Evolutionary conservation across 2,888 invertebrate genomes (phyloP).

Genomic region (Acanthopleura granulata): DNA sequence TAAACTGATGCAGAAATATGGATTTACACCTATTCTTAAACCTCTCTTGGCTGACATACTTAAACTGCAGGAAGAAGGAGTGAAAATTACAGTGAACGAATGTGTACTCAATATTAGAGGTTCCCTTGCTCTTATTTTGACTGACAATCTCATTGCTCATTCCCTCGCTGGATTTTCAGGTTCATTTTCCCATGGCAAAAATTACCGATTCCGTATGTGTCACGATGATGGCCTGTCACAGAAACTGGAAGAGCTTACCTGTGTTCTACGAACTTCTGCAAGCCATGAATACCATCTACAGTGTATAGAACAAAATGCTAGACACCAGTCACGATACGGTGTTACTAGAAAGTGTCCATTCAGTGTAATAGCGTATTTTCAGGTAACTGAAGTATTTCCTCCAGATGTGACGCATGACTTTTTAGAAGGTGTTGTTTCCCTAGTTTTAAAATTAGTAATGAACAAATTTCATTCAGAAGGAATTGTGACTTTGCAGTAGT

Average conservation of each 20-base stretch:
- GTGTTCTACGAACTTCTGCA: background rate
- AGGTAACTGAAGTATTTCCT: background rate
- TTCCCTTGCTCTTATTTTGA: too few relatives aligned
- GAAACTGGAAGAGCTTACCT: background rate
- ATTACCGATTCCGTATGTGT: background rate
- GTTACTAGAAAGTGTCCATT: background rate
- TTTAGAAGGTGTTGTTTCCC: too few relatives aligned
- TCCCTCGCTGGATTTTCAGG: background rate
- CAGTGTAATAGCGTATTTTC: background rate
- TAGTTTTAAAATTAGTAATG: background rate
- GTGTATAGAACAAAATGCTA: too few relatives aligned
- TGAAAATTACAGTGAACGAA: too few relatives aligned
- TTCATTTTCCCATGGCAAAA: background rate
- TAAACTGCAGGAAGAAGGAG: too few relatives aligned
- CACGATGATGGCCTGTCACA: background rate
- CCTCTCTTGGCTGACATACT: too few relatives aligned
- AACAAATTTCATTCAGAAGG: background rate
- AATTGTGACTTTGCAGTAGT: background rate
- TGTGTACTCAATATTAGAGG: too few relatives aligned
- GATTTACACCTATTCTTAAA: too few relatives aligned
- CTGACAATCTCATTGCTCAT: background rate
- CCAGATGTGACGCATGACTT: conserved; percentile 17
- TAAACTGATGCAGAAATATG: too few relatives aligned
- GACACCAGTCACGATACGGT: background rate
- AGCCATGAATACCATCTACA: background rate